Base-by-base conservation (phyloP, 1,140 invertebrate genomes). In the Campoletis sonorensis region DNA sequence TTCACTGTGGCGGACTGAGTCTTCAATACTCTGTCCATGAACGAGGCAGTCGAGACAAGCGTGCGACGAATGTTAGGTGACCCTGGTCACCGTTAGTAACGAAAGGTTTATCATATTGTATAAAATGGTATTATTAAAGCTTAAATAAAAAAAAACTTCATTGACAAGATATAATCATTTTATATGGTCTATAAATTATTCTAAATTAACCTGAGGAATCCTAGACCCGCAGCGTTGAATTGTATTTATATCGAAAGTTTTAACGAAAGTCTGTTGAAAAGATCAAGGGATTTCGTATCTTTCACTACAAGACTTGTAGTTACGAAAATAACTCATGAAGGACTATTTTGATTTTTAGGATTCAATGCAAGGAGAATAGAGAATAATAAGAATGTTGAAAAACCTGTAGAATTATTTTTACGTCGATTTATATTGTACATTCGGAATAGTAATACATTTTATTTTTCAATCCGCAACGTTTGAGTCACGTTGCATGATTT, bases 401-500 rank as follows among this genome's bases (percentile, higher is more conserved):
- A 27, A 67, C 10, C 0, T 4, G 10, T 2, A 27, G 10, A 7
- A 0, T 26, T 3, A 4, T 73, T 73, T 73, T 73, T 4, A 45
- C 40, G 71, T 73, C n/a, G 40, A 13, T 73, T 73, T 73, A 49
- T 73, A 73, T 73, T 73, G 33, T 73, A 73, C 37, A 73, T 73
- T 73, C 71, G 71, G 40, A 13, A 73, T 49, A 37, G 15, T 23
- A 49, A 73, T 49, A 73, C 71, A 73, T 49, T 73, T 45, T 51
- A n/a, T 13, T 73, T 27, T 67, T 67, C 10, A 67, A 4, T 15
- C 4, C 18, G 23, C 61, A 49, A 40, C 37, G 2, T 23, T 37
- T n/a, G 5, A 23, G 27, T 73, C 21, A 45, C 71, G 71, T 51
- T 23, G 40, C n/a, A 26, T 26, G 27, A 58, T 51, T 76, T 54